Evolutionary conservation across 2,888 invertebrate species (phyloP), one percentile per base, ranked within the genome.

Genomic region (Spisula subtruncata): DNA sequence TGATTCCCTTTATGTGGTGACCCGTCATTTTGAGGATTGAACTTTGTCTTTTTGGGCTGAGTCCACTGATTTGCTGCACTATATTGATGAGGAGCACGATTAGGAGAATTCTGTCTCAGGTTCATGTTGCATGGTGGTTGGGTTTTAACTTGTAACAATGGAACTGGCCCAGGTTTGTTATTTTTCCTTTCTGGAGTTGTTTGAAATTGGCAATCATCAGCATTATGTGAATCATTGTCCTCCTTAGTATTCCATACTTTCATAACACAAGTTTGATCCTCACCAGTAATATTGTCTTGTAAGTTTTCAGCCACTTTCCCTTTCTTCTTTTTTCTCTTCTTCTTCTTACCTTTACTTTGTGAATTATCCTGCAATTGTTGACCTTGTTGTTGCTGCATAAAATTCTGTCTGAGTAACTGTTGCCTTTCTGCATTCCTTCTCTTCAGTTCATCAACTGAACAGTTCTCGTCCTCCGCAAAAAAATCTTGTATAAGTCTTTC

Each of bases 221-320:
- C 29, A 20, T 18, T 5, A 29, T 48, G 16, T 6, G 32, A 48
- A 14, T 81, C 83, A 41, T 88, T 87, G 51, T 87, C 87, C 51
- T 86, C 85, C 18, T 29, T 25, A 32, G 66, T 46, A 82, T 84
- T 86, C 93, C 93, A 94, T 20, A 91, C 66, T 86, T 90, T 90
- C 88, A 94, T 87, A 29, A 94, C 93, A 92, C 93, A 92, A 20
- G 94, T 94, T 80, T 94, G 92, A 5, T 94, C 94, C 18, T 90
- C 86, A 85, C 93, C 93, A 83, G 90, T 86, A 14, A 86, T 29
- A 10, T 75, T 75, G 32, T 75, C 75, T 32, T 75, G 75, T 6
- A 18, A 16, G 32, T 90, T 88, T 87, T 89, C 85, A 87, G 87
- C 75, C 41, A 41, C 75, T 81, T 93, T n/a, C 18, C 87, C 82